These are phyloP conservation scores for Caenorhabditis afra DNA, from an alignment of 2,888 invertebrate species.

Conservation along the genomic window DNA sequence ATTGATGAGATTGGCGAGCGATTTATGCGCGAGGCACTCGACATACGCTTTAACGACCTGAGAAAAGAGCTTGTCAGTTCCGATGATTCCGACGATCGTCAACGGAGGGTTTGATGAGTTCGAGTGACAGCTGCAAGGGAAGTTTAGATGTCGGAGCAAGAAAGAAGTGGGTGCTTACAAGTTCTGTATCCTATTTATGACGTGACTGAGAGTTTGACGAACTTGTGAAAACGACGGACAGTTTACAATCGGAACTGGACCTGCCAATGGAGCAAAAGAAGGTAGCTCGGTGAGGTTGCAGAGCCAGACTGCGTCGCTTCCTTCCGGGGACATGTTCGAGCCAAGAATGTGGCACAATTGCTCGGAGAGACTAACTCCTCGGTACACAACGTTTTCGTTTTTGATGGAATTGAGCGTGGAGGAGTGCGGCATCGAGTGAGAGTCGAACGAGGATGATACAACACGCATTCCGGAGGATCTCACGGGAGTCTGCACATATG, in stretches of 20 bases:
- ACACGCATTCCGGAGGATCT: conserved; percentile 22
- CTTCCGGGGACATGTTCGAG: conserved; percentile 29
- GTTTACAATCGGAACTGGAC: conserved; percentile 68
- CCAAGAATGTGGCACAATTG: conserved; percentile 49
- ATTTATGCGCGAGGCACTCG: conserved; percentile 78
- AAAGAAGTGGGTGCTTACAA: conserved; percentile 67
- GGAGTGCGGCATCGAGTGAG: conserved; percentile 43
- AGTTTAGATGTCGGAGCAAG: no score
- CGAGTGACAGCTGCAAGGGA: conserved; percentile 76
- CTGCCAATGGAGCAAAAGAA: conserved; percentile 40
- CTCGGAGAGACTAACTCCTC: conserved; percentile 45
- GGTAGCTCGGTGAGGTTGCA: conserved; percentile 48
- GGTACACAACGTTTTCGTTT: conserved; percentile 44
- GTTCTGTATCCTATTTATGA: conserved; percentile 77
- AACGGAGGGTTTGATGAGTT: conserved; percentile 77
- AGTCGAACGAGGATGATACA: conserved; percentile 36
- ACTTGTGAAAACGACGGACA: conserved; percentile 69
- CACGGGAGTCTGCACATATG: conserved; percentile 20
- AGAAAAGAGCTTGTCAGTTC: conserved; percentile 76
- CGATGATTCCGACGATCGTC: conserved; percentile 75
- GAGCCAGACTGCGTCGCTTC: conserved; percentile 51
- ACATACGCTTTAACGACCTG: conserved; percentile 77
- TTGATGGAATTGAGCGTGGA: conserved; percentile 45
- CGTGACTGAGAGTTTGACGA: conserved; percentile 67
- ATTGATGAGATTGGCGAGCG: conserved; percentile 76